Conservation (phyloP, 92 coral and sea anemone genomes). For the Actinernus sp. region DNA sequence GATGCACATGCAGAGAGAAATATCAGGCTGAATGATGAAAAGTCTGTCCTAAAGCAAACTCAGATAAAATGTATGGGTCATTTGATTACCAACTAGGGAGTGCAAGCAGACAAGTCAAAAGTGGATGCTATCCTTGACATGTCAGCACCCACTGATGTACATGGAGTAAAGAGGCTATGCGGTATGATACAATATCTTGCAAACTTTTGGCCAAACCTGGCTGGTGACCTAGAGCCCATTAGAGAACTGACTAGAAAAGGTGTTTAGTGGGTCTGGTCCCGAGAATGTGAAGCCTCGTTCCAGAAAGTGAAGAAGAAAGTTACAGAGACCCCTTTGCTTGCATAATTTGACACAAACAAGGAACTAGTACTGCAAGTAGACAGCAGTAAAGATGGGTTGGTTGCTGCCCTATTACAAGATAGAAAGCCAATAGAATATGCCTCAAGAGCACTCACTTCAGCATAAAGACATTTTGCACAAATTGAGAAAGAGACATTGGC, state of each 20-base stretch:
- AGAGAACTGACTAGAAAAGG: slow-evolving; percentile 49
- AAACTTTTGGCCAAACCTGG: slow-evolving; percentile 53
- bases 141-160: slow-evolving; percentile 59
- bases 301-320: not conserved
- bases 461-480: slow-evolving; percentile 55
- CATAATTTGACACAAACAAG: slow-evolving; percentile 30
- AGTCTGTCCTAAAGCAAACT: slow-evolving; percentile 6
- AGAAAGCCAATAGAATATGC: slow-evolving; percentile 60
- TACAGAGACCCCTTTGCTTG: too few relatives aligned
- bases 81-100: slow-evolving; percentile 41
- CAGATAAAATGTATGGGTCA: slow-evolving; percentile 24
- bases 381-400: slow-evolving; percentile 65
- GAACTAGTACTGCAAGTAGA: slow-evolving; percentile 48
- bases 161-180: slow-evolving; percentile 52
- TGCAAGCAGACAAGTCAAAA: slow-evolving; percentile 29
- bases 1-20: slow-evolving; percentile 22
- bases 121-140: slow-evolving; percentile 49
- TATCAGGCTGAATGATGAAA: slow-evolving; percentile 22
- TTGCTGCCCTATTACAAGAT: slow-evolving; percentile 52
- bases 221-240: slow-evolving; percentile 42
- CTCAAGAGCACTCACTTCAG: slow-evolving; percentile 39
- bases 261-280: slow-evolving; percentile 42
- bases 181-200: slow-evolving; percentile 65
- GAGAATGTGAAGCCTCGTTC: slow-evolving; percentile 13
- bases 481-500: slow-evolving; percentile 68